phyloP scores from a whole-genome alignment of 2,888 invertebrate species.

The Flexamia atlantica region DNA sequence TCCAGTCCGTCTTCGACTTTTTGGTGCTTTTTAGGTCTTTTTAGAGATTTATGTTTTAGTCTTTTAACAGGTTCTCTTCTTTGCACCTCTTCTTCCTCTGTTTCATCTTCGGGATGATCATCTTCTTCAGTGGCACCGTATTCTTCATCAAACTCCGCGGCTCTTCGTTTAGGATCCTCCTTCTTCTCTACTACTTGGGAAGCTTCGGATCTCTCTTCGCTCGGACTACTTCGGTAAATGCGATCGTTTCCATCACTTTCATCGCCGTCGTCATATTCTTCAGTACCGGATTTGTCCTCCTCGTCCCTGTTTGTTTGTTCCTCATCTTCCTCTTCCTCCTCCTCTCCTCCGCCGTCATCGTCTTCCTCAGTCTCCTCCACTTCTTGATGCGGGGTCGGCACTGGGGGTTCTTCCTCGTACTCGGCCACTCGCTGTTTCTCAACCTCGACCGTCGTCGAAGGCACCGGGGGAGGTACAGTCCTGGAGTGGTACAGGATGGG shows the following conservation, averaged over 20 bases:
- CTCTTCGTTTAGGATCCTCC: conserved; percentile 47
- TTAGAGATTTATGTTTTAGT: conserved; percentile 26
- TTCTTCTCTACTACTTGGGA: conserved; percentile 62
- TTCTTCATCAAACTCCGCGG: conserved; percentile 33
- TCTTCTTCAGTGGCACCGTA: conserved; percentile 22
- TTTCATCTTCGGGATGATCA: conserved; percentile 43
- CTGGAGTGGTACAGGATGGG: conserved; percentile 34
- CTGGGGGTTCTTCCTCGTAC: neutral
- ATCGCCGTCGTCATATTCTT: conserved; percentile 48
- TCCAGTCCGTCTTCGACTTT: conserved; percentile 48
- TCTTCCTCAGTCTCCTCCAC: neutral
- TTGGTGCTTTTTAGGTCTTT: conserved; percentile 62
- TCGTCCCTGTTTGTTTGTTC: neutral
- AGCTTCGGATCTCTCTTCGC: conserved; percentile 62
- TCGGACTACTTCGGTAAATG: neutral
- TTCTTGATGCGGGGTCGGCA: neutral
- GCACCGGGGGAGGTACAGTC: neutral
- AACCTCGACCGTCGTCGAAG: conserved; percentile 5
- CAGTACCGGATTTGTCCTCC: conserved; percentile 6
- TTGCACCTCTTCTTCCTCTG: conserved; percentile 63
- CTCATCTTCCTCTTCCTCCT: conserved; percentile 21
- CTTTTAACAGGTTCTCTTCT: conserved; percentile 22
- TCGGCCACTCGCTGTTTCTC: neutral
- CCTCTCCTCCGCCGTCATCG: neutral
- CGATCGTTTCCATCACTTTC: conserved; percentile 34